Base-by-base conservation (phyloP, 2,113 vertebrate species). In the Rattus rattus region DNA sequence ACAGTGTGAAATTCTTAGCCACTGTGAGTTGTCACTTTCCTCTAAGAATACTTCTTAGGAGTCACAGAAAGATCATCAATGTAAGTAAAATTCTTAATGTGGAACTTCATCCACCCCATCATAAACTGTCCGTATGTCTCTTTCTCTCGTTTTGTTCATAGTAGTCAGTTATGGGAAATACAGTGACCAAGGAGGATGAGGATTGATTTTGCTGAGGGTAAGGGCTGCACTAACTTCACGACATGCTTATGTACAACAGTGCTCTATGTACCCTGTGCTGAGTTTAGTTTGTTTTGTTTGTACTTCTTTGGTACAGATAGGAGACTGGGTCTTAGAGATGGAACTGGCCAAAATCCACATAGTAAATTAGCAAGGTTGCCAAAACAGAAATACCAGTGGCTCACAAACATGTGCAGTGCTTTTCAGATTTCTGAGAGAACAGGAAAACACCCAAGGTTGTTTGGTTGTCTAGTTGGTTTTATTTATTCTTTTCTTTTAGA, bases 21-120 rank as follows among this genome's bases (percentile, higher is more conserved):
- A 80, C 4, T 39, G 2, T 63, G 56, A 93, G 47, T 56, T 69
- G 93, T 92, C 72, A 49, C 89, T 94, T 95, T 73, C 49, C 95
- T 84, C 69, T 43, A 77, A 93, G 69, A 80, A 65, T 75, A 43
- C 7, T 92, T 92, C 19, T 52, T 87, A 88, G 33, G 33, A 75
- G 12, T 92, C 70, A 88, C 47, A 65, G 0, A 89, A 59, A 88
- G 61, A 30, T 52, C 33, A n/a, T 91, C 85, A 49, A 81, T 89
- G 0, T 49, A 49, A 76, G 0, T 77, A 73, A 43, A 86, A 56
- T 11, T 70, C 33, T 47, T 92, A 49, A 69, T 81, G 65, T 5
- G n/a, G 43, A 16, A n/a, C 2, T 94, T 36, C 10, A 20, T 59
- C n/a, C 24, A 11, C 28, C 73, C 33, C 16, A 76, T 43, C 39